These are phyloP conservation scores for Sebastes paucispinis DNA, from an alignment of 2,797 vertebrate species.

Conservation along the genomic window DNA sequence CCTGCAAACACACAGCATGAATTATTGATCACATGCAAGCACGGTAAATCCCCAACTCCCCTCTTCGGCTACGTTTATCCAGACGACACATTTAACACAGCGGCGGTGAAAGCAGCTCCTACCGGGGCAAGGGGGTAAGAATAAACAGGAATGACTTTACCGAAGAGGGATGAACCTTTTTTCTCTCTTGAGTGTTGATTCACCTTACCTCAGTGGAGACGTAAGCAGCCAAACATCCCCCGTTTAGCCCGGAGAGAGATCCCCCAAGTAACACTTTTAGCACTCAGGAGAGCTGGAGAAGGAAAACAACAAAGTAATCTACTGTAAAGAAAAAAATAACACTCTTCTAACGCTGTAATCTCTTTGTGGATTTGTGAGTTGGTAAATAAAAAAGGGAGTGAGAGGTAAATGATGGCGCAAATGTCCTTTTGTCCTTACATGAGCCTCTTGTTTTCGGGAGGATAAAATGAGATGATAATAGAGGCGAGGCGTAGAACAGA, in stretches of 20 bases:
- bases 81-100: slow-evolving; percentile 2
- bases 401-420: slow-evolving; percentile 30
- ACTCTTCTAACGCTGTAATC: neutral
- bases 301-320: neutral
- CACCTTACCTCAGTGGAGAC: neutral
- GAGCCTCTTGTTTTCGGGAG: slow-evolving; percentile 31
- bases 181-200: neutral
- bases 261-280: neutral
- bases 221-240: neutral
- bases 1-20: slow-evolving; percentile 35
- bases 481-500: slow-evolving; percentile 19
- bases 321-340: neutral
- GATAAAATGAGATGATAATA: slow-evolving; percentile 38
- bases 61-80: slow-evolving; percentile 1
- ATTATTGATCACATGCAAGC: slow-evolving; percentile 42
- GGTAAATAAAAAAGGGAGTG: slow-evolving; percentile 32
- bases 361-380: slow-evolving; percentile 7
- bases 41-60: slow-evolving; percentile 14
- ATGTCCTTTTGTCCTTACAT: slow-evolving; percentile 53
- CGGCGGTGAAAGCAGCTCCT: slow-evolving; percentile 6
- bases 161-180: slow-evolving; percentile 1
- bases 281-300: neutral
- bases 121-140: neutral
- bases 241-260: slow-evolving; percentile 6
- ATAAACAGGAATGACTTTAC: slow-evolving; percentile 7